Evolutionary conservation across 2,888 invertebrate species (phyloP).

Genomic region (Dryococelus australis): DNA sequence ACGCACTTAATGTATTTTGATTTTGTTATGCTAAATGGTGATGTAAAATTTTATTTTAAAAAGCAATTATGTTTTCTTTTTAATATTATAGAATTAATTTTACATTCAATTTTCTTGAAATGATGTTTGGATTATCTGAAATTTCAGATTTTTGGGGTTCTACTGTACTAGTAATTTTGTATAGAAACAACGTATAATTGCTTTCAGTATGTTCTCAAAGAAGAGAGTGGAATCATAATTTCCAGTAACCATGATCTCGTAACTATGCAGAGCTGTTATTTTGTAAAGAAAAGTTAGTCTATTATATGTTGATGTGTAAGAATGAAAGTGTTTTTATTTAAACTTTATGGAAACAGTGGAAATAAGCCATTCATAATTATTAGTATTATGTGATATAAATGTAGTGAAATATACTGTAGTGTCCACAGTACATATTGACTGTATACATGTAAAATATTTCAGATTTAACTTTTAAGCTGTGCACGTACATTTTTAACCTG

Average conservation of each 20-base stretch:
- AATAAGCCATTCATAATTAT: not conserved
- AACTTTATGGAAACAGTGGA: not conserved
- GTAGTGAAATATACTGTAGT: constrained; percentile 7
- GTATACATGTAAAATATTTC: not conserved
- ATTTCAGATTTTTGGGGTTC: too few relatives aligned
- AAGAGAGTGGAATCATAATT: not conserved
- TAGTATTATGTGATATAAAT: not conserved
- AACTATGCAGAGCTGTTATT: not conserved
- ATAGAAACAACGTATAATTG: not conserved
- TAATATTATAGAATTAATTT: too few relatives aligned
- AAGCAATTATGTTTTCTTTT: too few relatives aligned
- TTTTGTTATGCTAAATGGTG: too few relatives aligned
- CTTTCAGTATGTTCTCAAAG: not conserved
- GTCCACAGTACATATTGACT: not conserved
- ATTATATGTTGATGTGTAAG: not conserved
- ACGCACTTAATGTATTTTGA: too few relatives aligned
- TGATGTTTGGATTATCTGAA: too few relatives aligned
- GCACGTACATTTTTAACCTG: not conserved
- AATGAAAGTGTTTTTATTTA: not conserved
- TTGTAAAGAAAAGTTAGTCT: not conserved
- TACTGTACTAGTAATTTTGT: too few relatives aligned
- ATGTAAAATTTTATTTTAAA: too few relatives aligned
- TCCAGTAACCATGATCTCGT: not conserved
- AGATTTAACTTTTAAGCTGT: not conserved
- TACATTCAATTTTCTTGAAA: too few relatives aligned